Evolutionary conservation across 2,113 vertebrate genomes (phyloP).

Genomic region (Cisticola juncidis): DNA sequence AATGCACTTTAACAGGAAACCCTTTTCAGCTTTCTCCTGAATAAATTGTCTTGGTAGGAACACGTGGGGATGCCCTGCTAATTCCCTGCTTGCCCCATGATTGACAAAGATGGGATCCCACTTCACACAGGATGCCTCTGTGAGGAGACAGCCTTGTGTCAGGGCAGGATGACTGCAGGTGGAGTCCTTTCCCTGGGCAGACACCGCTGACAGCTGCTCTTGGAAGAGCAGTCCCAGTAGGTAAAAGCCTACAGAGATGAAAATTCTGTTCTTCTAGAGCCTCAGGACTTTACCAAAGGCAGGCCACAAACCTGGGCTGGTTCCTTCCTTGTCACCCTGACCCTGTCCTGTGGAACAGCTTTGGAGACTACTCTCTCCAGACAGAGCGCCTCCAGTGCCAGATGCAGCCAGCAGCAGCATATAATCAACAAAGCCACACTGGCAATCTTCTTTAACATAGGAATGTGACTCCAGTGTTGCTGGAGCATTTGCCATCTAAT

Average conservation of each 20-base stretch:
- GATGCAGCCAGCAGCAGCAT: neutral
- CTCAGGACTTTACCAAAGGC: neutral
- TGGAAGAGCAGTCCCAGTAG: neutral
- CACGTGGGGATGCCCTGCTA: accelerated
- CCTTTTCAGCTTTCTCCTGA: neutral
- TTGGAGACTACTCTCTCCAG: neutral
- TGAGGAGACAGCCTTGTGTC: neutral
- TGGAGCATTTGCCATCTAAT: neutral
- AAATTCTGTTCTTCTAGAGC: neutral
- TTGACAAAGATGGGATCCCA: neutral
- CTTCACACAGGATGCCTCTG: neutral
- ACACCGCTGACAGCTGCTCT: neutral
- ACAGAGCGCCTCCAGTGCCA: neutral
- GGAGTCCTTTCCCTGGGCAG: neutral
- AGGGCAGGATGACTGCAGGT: neutral
- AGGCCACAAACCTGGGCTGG: neutral
- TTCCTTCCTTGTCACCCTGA: neutral
- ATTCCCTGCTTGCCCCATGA: neutral
- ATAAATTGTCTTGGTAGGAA: neutral
- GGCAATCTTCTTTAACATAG: neutral
- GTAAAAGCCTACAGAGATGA: neutral
- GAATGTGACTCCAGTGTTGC: constrained; percentile 12
- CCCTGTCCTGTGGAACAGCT: neutral
- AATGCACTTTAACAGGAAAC: neutral
- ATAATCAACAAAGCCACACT: constrained; percentile 20